A percentile compares a stretch with the other conserved stretches of the same genome.
These are phyloP conservation scores for Rafetus swinhoei DNA, from an alignment of 2,113 vertebrate species.

Conservation along the genomic window DNA sequence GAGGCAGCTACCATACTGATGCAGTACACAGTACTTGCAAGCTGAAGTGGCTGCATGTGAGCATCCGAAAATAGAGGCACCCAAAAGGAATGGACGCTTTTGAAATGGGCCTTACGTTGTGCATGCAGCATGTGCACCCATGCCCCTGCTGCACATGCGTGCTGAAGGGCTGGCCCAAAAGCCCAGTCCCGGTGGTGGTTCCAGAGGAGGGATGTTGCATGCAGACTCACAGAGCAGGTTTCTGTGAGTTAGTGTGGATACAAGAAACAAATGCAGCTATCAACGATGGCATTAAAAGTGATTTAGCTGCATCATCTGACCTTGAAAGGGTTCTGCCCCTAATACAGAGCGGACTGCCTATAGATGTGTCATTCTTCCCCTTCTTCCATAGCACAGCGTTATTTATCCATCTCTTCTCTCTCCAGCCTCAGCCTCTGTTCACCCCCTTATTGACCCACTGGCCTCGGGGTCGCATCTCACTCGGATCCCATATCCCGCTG, in stretches of 20 bases:
- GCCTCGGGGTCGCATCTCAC: conserved; percentile 96
- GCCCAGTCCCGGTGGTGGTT: background rate
- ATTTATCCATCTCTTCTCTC: background rate
- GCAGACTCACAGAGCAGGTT: background rate
- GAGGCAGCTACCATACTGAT: background rate
- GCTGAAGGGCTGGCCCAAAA: background rate
- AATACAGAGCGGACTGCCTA: accelerated
- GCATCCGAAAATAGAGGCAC: background rate
- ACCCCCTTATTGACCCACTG: conserved; percentile 97
- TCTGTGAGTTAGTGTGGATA: accelerated
- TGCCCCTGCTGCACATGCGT: accelerated
- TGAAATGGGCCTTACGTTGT: background rate
- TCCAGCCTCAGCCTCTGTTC: conserved; percentile 95
- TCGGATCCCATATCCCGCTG: conserved; percentile 96
- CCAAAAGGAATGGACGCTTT: accelerated
- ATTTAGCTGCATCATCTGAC: accelerated
- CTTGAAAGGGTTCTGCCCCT: background rate
- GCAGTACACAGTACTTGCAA: background rate
- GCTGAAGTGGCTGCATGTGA: background rate
- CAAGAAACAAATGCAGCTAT: background rate
- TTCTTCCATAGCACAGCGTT: accelerated
- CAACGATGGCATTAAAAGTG: background rate
- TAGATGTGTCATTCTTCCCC: background rate
- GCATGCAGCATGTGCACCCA: background rate
- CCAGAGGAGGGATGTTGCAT: background rate